A percentile compares a stretch with the other conserved stretches of the same genome.
Conservation (phyloP, 2,888 invertebrate species). For the Drosophila histrio region DNA sequence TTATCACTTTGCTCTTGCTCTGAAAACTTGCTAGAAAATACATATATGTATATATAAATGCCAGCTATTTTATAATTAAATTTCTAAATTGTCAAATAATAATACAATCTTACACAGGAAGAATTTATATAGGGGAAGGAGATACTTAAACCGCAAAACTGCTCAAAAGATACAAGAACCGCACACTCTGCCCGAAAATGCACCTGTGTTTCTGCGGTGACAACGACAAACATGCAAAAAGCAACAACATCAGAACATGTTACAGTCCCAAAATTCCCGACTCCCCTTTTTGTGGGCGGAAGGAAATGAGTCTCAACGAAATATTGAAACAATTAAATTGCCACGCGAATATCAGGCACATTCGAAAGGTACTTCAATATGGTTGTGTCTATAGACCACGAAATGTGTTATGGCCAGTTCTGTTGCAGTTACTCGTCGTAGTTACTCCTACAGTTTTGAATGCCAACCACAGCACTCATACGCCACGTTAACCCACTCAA, state of each 20-base stretch:
- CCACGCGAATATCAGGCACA: slow-evolving; percentile 23
- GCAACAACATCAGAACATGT: slow-evolving; percentile 10
- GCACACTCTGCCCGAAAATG: slow-evolving; percentile 21
- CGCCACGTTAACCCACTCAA: slow-evolving; percentile 17
- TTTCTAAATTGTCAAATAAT: slow-evolving; percentile 18
- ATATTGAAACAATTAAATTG: slow-evolving; percentile 63
- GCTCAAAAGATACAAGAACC: slow-evolving; percentile 46
- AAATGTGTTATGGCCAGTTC: slow-evolving; percentile 11
- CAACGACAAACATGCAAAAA: slow-evolving; percentile 45
- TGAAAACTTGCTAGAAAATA: background rate
- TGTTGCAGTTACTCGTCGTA: slow-evolving; percentile 21
- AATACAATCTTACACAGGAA: background rate
- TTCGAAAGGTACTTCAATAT: slow-evolving; percentile 10
- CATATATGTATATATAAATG: background rate
- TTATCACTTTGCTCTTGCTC: too few relatives aligned
- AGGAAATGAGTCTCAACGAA: slow-evolving; percentile 23
- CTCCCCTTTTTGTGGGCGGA: background rate
- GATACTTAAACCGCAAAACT: slow-evolving; percentile 36
- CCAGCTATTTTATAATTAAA: background rate
- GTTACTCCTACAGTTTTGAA: slow-evolving; percentile 26
- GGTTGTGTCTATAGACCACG: background rate
- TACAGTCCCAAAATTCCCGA: background rate
- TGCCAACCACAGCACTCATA: slow-evolving; percentile 48
- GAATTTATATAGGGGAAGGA: background rate
- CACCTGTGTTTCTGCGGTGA: slow-evolving; percentile 44